These are phyloP conservation scores for Xylota sylvarum DNA, from an alignment of 2,888 invertebrate genomes.

Conservation along the genomic window DNA sequence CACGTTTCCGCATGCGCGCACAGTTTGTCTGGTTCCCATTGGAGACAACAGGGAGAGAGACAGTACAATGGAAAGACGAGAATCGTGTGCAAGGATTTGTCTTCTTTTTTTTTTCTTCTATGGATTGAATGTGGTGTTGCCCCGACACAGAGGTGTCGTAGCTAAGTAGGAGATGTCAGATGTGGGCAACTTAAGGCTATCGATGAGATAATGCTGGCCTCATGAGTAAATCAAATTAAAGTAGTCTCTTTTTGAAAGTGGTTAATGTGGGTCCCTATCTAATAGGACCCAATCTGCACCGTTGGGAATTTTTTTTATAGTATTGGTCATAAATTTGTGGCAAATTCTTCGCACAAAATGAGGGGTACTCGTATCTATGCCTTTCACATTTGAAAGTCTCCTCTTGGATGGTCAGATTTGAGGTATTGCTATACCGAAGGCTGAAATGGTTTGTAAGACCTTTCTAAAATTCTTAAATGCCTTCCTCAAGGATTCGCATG, in stretches of 20 bases:
- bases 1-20: constrained; percentile 67
- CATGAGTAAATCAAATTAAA: constrained; percentile 73
- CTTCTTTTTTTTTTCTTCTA: constrained; percentile 14
- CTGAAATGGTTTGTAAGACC: not conserved
- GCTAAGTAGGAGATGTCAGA: constrained; percentile 73
- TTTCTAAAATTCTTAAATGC: constrained; percentile 27
- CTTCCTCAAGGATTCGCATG: not conserved
- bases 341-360: constrained; percentile 21
- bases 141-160: constrained; percentile 60
- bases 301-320: not conserved
- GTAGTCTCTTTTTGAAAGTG: constrained; percentile 52
- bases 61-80: constrained; percentile 59
- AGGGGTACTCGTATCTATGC: not conserved
- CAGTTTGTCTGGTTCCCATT: constrained; percentile 47
- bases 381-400: constrained; percentile 30
- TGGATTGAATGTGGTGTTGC: constrained; percentile 13
- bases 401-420: constrained; percentile 18
- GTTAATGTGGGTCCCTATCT: constrained; percentile 38
- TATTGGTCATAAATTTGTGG: constrained; percentile 22
- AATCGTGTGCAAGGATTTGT: constrained; percentile 64
- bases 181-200: constrained; percentile 67
- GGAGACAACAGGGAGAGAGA: constrained; percentile 9
- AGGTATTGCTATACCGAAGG: constrained; percentile 14
- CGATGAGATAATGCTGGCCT: constrained; percentile 69
- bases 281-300: constrained; percentile 23